phyloP scores from a whole-genome alignment of 2,797 vertebrate species.

The Euthynnus affinis region DNA sequence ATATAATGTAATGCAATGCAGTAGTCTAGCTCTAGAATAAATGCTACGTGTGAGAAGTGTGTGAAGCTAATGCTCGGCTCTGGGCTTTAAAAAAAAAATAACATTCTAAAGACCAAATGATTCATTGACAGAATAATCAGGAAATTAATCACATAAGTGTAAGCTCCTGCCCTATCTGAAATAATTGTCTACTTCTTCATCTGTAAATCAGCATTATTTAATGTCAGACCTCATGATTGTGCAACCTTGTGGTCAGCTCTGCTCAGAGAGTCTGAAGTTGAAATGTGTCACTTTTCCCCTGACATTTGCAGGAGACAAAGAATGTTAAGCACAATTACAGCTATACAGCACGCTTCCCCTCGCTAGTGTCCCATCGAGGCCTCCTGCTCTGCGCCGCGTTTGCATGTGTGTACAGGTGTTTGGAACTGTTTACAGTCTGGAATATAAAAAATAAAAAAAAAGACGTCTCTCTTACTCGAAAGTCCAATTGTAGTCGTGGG shows the following conservation, averaged over 20 bases:
- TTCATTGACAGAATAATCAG: neutral
- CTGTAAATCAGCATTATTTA: too few species aligned
- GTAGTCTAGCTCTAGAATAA: neutral
- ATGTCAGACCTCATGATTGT: neutral
- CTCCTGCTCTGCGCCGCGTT: neutral
- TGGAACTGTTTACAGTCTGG: neutral
- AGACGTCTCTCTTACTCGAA: constrained; percentile 89
- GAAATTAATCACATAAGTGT: too few species aligned
- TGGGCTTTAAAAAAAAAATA: too few species aligned
- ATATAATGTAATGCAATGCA: neutral
- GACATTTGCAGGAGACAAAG: neutral
- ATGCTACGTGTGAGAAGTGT: too few species aligned
- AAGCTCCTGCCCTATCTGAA: too few species aligned
- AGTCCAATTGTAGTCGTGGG: constrained; percentile 95
- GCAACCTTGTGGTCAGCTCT: neutral
- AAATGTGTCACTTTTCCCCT: neutral
- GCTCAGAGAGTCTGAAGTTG: neutral
- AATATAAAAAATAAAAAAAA: too few species aligned
- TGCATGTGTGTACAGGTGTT: neutral
- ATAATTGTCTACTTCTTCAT: too few species aligned
- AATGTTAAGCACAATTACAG: constrained; percentile 1
- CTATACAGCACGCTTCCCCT: constrained; percentile 2
- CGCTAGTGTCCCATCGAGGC: neutral
- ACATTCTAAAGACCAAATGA: neutral
- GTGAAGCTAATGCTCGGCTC: neutral